phyloP scores from a whole-genome alignment of 2,888 invertebrate genomes.

The Tuta absoluta region DNA sequence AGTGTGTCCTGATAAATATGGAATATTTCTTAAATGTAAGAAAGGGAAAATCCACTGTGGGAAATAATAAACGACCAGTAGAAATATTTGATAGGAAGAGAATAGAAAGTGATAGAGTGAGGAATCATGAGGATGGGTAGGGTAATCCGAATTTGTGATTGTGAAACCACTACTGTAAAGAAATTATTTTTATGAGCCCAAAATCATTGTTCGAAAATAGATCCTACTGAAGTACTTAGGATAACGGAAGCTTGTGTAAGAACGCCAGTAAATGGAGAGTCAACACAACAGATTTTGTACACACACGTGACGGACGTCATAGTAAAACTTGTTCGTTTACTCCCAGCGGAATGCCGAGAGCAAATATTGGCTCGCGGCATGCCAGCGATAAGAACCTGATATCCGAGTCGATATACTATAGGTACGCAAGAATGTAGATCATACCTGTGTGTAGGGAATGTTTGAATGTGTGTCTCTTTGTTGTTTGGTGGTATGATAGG shows the following conservation, averaged over 20 bases:
- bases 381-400: slow-evolving; percentile 10
- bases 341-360: slow-evolving; percentile 3
- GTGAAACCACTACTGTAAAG: no score
- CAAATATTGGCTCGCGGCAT: slow-evolving; percentile 6
- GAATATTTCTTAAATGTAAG: no score
- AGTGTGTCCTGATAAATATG: no score
- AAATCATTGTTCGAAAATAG: no score
- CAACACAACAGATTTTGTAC: slow-evolving; percentile 6
- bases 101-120: no score
- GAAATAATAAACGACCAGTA: no score
- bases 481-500: not conserved
- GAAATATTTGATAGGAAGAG: no score
- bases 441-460: not conserved
- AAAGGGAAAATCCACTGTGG: no score
- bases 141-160: no score
- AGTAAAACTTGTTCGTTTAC: not conserved
- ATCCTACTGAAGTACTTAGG: not conserved
- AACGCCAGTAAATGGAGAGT: not conserved
- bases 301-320: not conserved
- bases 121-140: no score
- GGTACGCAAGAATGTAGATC: not conserved
- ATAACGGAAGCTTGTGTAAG: slow-evolving; percentile 7
- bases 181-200: no score
- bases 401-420: not conserved
- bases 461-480: not conserved